These are phyloP conservation scores for Varecia variegata DNA, from an alignment of 2,797 vertebrate genomes.

Conservation along the genomic window DNA sequence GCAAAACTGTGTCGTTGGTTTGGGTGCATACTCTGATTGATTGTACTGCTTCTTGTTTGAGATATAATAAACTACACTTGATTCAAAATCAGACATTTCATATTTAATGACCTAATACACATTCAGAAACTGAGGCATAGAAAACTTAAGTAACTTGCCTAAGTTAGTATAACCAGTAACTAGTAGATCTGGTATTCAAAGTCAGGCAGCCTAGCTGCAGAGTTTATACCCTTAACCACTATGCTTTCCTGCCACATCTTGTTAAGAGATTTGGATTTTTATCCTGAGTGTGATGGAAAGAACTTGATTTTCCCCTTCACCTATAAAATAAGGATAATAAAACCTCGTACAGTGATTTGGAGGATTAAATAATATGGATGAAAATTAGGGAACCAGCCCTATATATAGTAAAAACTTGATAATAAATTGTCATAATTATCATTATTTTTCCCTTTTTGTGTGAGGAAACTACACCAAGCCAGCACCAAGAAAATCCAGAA, in stretches of 20 bases:
- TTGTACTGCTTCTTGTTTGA: too few species aligned
- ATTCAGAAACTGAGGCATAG: not conserved
- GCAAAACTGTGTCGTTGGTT: too few species aligned
- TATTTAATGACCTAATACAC: not conserved
- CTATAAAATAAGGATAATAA: not conserved
- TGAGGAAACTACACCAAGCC: not conserved
- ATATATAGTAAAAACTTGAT: not conserved
- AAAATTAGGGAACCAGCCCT: not conserved
- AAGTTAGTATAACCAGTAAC: not conserved
- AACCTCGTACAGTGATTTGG: not conserved
- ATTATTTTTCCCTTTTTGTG: not conserved
- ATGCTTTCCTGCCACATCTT: not conserved
- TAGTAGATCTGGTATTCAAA: not conserved
- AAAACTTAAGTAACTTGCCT: not conserved
- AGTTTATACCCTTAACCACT: not conserved
- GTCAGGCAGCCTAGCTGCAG: not conserved
- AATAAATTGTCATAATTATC: not conserved
- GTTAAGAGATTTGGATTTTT: not conserved
- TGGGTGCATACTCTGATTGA: too few species aligned
- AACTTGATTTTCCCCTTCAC: not conserved
- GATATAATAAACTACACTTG: too few species aligned
- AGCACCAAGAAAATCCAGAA: not conserved
- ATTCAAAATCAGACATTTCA: too few species aligned
- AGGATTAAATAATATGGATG: not conserved
- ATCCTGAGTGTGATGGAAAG: not conserved